Evolutionary conservation across 2,888 invertebrate genomes (phyloP), one percentile per base, ranked within the genome.

Genomic region (Neoscelio sp.): DNA sequence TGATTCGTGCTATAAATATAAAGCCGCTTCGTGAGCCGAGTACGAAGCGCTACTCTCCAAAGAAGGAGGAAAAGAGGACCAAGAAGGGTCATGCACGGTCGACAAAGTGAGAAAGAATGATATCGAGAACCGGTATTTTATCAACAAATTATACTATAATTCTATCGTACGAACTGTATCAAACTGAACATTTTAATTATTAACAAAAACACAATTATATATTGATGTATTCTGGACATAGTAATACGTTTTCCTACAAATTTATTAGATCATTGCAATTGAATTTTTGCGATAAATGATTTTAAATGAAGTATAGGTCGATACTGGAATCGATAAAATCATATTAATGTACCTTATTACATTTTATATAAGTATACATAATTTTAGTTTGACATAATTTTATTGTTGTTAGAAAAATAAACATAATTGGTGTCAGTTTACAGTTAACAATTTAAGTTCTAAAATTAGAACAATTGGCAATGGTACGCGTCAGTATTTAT

Each of bases 1-100:
- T 83, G 82, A 77, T 79, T 77, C 80, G 75, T 82, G 87, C 87
- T 87, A 87, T 87, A 87, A 88, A 87, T 88, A 87, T 85, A 80
- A 82, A 81, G 83, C 80, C 64, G 80, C 86, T 82, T 82, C 87
- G 87, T 87, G 87, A 87, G 82, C 83, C 80, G 84, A 79, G 83
- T 88, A 85, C 86, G 81, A 82, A 87, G 62, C 71, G 56, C 68
- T 67, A 71, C 35, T 70, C 71, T 50, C 75, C 78, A 33, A 67
- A 77, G 71, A 82, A 82, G 78, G 80, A 78, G 80, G 73, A 80
- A 78, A 71, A 77, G 78, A 80, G 77, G 76, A 80, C 76, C 80
- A 74, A 80, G 80, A 78, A 80, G 81, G 74, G 74, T 79, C 70
- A 78, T 82, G 75, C 44, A 64, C 79, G 76, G 76, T 77, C 78